Conservation (phyloP, 2,888 invertebrate species). For the Aphidoletes aphidimyza region DNA sequence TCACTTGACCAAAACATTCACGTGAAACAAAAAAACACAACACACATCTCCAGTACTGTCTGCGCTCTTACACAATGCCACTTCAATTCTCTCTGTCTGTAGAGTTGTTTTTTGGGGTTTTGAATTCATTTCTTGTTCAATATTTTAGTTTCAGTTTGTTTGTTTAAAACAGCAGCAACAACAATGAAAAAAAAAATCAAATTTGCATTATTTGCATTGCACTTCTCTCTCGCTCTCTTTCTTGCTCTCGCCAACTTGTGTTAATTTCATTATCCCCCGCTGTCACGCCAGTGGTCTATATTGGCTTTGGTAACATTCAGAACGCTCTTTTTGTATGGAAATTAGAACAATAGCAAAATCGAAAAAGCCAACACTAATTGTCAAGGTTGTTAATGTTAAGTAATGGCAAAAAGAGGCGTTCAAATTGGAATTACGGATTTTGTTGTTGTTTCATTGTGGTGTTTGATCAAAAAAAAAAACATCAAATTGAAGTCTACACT, state of each 20-base stretch:
- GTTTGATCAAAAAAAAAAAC: too few species aligned
- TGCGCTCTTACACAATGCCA: conserved; percentile 28
- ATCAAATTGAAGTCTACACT: neutral
- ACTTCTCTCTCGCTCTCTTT: too few species aligned
- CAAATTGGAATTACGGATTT: neutral
- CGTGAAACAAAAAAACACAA: too few species aligned
- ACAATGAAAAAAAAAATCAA: neutral
- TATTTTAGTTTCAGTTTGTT: neutral
- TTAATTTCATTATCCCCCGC: neutral
- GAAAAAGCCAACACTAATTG: neutral
- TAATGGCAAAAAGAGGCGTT: conserved; percentile 22
- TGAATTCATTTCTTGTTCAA: neutral
- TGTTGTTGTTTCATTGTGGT: too few species aligned
- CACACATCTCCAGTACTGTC: conserved; percentile 3
- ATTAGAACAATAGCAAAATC: neutral
- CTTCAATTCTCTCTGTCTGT: neutral
- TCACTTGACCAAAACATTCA: conserved; percentile 49
- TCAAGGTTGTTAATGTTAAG: conserved; percentile 46
- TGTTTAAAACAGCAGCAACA: neutral
- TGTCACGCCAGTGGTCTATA: neutral
- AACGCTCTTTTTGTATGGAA: neutral
- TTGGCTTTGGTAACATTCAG: neutral
- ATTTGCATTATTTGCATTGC: neutral
- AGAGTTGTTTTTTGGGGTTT: neutral
- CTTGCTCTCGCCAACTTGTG: too few species aligned